Base-by-base conservation (phyloP, 2,113 vertebrate species). In the Gobius niger region DNA sequence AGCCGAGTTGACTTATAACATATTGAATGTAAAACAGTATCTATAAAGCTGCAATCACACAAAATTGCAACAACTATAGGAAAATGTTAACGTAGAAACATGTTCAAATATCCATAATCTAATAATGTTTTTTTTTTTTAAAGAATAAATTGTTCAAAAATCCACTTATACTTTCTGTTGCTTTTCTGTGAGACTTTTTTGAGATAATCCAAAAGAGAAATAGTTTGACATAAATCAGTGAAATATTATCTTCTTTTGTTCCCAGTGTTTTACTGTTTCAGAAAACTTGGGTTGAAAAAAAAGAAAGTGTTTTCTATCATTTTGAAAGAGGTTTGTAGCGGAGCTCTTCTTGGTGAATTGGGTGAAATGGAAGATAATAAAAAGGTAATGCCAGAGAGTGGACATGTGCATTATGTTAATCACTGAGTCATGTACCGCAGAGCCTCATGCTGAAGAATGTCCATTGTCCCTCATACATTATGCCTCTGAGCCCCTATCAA, bases 391-490 rank as follows among this genome's bases (percentile, higher is more conserved):
- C 50, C 64, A 64, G 18, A 70, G 44, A 59, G 34, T 78, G 40
- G 53, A 62, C 63, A 76, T 11, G 70, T 75, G 49, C 60, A 82
- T 77, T 73, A 73, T 74, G 56, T 60, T 60, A 60, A 60, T 60
- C 57, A 42, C 40, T 42, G 80, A 64, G 72, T 65, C 50, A 11
- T 44, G 42, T 67, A 64, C 19, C 65, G 65, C 59, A 68, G 44
- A 56, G 67, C 59, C 74, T 69, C 65, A 18, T 57, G 52, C 44
- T 44, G 72, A 52, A 68, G 49, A 56, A 18, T 53, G 54, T 34
- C 72, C 57, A 74, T 83, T 83, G 80, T 72, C 50, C 63, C 15
- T 67, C 63, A 65, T 77, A 44, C 44, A 77, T 60, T 63, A 68
- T 77, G 24, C 49, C 50, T 9, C 11, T 51, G 2, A 61, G 77